Base-by-base conservation (phyloP, 2,888 invertebrate genomes). In the Chymomyza procnemis region DNA sequence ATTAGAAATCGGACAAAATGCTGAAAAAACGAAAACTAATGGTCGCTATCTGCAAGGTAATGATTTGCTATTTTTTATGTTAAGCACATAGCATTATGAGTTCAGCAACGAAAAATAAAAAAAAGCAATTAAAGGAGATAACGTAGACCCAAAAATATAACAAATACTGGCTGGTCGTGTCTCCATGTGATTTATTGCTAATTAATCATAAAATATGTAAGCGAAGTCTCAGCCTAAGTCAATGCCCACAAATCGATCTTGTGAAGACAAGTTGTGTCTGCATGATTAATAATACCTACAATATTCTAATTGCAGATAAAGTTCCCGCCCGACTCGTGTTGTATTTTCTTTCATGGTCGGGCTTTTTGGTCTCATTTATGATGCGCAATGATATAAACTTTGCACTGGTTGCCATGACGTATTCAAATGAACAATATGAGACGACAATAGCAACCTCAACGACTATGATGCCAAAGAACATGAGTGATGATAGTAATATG, bases 301-400 rank as follows among this genome's bases (percentile, higher is more conserved):
- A 64, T 19, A 56, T 47, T 69, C 52, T 60, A n/a, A 52, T 87
- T 87, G 3, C 78, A 93, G 93, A 92, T 78, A 91, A 92, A 90
- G 90, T 95, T 74, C 94, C 95, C 66, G 94, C 95, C n/a, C 92
- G 95, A 56, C 91, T 94, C 59, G 94, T 95, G 46, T 91, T 95
- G 30, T 95, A 95, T 89, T 92, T 95, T 86, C 90, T 95, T 69
- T 95, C 95, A 72, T 95, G 95, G 92, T 93, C 94, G 34, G 95
- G 95, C 58, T 95, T 95, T 85, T 91, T 95, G 67, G 94, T 95
- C 5, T 94, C 94, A 2, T 95, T 95, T 83, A 95, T 95, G 94
- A 95, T 95, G 95, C 92, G 95, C 60, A 94, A 93, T 76, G 95
- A 95, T 90, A 95, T 95, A 79, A 95, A 95, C 88, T 91, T 95